phyloP scores from a whole-genome alignment of 2,888 invertebrate species.

The Eristalinus aeneus region DNA sequence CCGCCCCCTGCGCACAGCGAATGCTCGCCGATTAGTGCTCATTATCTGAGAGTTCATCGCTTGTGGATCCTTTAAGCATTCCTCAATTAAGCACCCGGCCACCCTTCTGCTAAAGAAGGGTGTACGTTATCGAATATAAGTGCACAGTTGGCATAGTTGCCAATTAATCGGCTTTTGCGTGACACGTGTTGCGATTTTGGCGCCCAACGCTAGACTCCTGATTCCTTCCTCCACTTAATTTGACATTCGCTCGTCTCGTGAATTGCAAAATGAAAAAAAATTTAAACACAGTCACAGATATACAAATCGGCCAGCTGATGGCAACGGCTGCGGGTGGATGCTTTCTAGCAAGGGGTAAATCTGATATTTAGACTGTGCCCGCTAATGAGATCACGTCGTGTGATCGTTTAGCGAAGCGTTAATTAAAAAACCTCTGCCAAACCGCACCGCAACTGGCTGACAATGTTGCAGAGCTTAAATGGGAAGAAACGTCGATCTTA shows the following conservation, averaged over 20 bases:
- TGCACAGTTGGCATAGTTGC: background rate
- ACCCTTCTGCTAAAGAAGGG: background rate
- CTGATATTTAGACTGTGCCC: conserved; percentile 49
- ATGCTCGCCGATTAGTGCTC: background rate
- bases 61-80: background rate
- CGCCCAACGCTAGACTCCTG: background rate
- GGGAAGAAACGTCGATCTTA: background rate
- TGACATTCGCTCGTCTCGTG: background rate
- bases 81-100: background rate
- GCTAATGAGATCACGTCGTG: conserved; percentile 76
- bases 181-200: background rate
- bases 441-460: conserved; percentile 35
- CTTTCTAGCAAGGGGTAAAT: background rate
- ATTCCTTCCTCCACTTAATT: background rate
- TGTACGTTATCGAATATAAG: too few relatives aligned
- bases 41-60: background rate
- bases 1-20: background rate
- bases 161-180: too few relatives aligned
- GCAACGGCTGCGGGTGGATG: background rate
- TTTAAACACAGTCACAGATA: background rate
- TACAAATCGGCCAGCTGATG: background rate
- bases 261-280: background rate
- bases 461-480: conserved; percentile 21
- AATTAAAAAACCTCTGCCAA: conserved; percentile 72
- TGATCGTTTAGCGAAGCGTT: conserved; percentile 78